These are phyloP conservation scores for Phalloptychus januarius DNA, from an alignment of 2,797 vertebrate species.

Conservation along the genomic window DNA sequence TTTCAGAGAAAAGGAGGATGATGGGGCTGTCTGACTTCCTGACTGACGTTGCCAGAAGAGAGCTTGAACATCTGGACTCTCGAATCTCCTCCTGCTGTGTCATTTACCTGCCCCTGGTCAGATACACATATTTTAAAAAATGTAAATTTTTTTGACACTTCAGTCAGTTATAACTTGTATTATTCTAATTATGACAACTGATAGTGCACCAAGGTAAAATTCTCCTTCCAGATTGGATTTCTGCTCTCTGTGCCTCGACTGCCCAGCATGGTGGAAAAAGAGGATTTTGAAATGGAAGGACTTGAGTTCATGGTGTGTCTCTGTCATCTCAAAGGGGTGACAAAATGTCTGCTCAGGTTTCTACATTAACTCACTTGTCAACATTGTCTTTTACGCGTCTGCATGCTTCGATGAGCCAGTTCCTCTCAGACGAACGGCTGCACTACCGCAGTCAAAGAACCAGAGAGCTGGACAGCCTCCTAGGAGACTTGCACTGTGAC, in stretches of 20 bases:
- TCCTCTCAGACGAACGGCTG: slow-evolving; percentile 91
- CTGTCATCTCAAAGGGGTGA: neutral
- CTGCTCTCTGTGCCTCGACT: slow-evolving; percentile 91
- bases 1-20: slow-evolving; percentile 90
- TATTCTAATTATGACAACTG: neutral
- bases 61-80: slow-evolving; percentile 88
- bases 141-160: neutral
- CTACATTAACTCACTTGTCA: slow-evolving; percentile 3
- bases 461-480: slow-evolving; percentile 90
- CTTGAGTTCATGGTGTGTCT: slow-evolving; percentile 91
- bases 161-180: neutral
- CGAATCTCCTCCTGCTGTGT: slow-evolving; percentile 90
- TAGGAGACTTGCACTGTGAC: slow-evolving; percentile 94
- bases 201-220: slow-evolving; percentile 3
- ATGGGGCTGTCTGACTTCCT: slow-evolving; percentile 92
- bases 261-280: slow-evolving; percentile 89
- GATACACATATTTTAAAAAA: slow-evolving; percentile 10
- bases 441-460: slow-evolving; percentile 93
- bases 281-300: slow-evolving; percentile 90
- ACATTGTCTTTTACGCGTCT: neutral
- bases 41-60: slow-evolving; percentile 90
- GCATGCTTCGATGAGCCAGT: slow-evolving; percentile 72
- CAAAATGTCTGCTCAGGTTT: neutral
- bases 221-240: slow-evolving; percentile 88
- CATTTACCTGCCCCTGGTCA: slow-evolving; percentile 95